Base-by-base conservation (phyloP, 2,888 invertebrate species). In the Nasonia oneida region DNA sequence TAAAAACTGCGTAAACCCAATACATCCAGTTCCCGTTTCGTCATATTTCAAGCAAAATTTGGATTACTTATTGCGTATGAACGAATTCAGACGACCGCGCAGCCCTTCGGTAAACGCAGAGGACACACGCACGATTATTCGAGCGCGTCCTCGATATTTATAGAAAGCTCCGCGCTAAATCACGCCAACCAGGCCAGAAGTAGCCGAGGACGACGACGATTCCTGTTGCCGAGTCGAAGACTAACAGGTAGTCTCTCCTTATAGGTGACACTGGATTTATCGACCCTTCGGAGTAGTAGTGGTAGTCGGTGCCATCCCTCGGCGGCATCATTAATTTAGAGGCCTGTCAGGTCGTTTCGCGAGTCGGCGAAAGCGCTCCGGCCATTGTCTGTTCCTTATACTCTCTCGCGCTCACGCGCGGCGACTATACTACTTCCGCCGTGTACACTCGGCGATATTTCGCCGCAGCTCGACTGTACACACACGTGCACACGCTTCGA, bases 371-470 rank as follows among this genome's bases (percentile, higher is more conserved):
- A 84, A 80, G 79, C 71, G 42, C 70, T 18, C 50, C 61, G 37
- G 53, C 73, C 80, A 76, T 71, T 85, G 79, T 50, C 81, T 73
- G 86, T 88, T 86, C 85, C 83, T 87, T 78, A 29, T 29, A 80
- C 87, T 87, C 78, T 83, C 86, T 70, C 67, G 47, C 83, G 61
- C 71, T 73, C 80, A 23, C 83, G 64, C 75, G 75, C 6, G n/a
- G 18, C 61, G 23, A 61, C 82, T 53, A 29, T 29, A 81, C 47
- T 81, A 37, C 37, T 42, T 84, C 87, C 83, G 73, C 87, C 86
- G 88, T 88, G 90, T 91, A 91, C 91, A 90, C 89, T 85, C 87
- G 86, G 89, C 90, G 90, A 90, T 91, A 90, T 91, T 91, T 91
- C 90, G 90, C 88, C 89, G 37, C 37, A 47, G 47, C 12, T 47